Evolutionary conservation across 1,140 invertebrate genomes (phyloP).

Genomic region (Solen grandis): DNA sequence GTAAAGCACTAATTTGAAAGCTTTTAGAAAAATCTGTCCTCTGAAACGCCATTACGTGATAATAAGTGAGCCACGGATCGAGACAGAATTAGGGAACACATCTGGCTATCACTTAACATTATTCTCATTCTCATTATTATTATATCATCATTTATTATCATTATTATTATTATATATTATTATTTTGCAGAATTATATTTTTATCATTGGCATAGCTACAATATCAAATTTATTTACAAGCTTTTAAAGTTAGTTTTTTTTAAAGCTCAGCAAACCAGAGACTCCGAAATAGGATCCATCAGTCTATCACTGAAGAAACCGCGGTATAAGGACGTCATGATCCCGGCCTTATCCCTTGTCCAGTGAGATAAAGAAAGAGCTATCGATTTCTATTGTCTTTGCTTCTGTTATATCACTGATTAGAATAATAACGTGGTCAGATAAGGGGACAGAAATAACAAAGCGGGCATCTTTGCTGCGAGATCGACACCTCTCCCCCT

Average conservation of each 20-base stretch:
- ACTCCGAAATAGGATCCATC: background rate
- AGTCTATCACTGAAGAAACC: background rate
- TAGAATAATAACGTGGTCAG: slow-evolving; percentile 38
- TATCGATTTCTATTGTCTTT: slow-evolving; percentile 51
- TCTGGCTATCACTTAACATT: no score
- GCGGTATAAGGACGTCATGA: background rate
- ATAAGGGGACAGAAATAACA: slow-evolving; percentile 45
- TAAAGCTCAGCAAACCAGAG: background rate
- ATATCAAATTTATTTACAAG: slow-evolving; percentile 19
- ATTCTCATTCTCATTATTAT: no score
- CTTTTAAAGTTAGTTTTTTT: background rate
- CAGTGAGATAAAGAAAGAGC: slow-evolving; percentile 39
- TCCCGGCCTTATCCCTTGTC: background rate
- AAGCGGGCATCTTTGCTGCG: slow-evolving; percentile 31
- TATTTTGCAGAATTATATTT: no score
- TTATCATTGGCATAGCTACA: background rate
- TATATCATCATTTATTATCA: no score
- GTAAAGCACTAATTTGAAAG: no score
- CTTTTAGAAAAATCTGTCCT: no score
- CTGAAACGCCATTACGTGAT: no score
- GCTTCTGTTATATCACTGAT: slow-evolving; percentile 47
- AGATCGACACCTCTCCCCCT: slow-evolving; percentile 41
- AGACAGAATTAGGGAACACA: no score
- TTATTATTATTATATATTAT: no score
- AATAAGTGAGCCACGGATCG: no score